Evolutionary conservation across 2,888 invertebrate genomes (phyloP), one percentile per base, ranked within the genome.

Genomic region (Apodemia duryi): DNA sequence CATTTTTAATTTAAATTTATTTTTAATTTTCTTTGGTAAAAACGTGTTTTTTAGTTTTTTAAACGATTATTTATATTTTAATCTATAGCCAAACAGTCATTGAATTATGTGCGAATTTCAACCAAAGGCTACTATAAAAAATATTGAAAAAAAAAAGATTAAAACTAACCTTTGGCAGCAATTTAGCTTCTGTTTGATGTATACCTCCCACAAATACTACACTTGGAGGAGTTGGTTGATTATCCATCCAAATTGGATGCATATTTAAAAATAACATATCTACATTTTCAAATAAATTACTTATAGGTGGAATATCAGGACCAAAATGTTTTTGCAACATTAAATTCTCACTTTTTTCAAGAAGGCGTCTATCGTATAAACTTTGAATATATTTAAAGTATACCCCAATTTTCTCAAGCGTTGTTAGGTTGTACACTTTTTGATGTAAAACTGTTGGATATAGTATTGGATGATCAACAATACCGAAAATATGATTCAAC

Each of bases 191-290:
- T 32, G 69, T 75, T 49, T 76, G 74, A 66, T 81, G 80, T 41
- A 84, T 71, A 1, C 83, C 82, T 5, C 81, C 81, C 63, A 82
- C 72, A 63, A 77, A 78, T 2, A 82, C 49, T 1, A 84, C 74
- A 57, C 70, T 76, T 0, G 81, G 78, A 9, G 79, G 77, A 5
- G 75, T 70, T 1, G 83, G 82, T 3, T 73, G 73, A 61, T 79
- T 82, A 2, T 72, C 73, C 64, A 76, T 76, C 77, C 78, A 84
- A n/a, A 82, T 64, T 3, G 78, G 76, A 72, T 82, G 73, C 29
- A 76, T 67, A 63, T 81, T 80, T 11, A 81, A 9, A 35, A 83
- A 78, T 5, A 80, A 46, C 77, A 83, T 76, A 2, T 78, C 74
- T 28, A 82, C 68, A 64, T 77, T 78, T 6, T 74, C 70, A 2